Evolutionary conservation across 1,140 invertebrate genomes (phyloP).

Genomic region (Wasmannia auropunctata): DNA sequence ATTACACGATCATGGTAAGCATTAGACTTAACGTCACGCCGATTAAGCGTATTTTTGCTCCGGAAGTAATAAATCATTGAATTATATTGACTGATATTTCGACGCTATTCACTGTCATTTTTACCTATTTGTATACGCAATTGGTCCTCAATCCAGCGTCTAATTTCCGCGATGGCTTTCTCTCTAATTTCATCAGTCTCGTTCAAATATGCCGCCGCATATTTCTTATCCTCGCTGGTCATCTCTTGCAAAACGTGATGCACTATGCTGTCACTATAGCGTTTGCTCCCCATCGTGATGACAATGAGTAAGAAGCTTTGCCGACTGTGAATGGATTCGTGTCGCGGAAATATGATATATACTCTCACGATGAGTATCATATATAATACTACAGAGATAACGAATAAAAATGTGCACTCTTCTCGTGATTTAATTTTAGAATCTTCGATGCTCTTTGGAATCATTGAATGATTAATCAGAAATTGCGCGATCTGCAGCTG

Average conservation of each 20-base stretch:
- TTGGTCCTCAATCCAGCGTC: constrained; percentile 73
- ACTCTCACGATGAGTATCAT: too few relatives aligned
- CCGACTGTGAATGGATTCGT: neutral
- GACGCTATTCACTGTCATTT: neutral
- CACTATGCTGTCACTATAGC: neutral
- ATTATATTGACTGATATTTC: neutral
- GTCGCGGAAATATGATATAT: neutral
- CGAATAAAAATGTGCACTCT: too few relatives aligned
- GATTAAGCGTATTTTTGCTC: too few relatives aligned
- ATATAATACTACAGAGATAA: too few relatives aligned
- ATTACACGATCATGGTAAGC: neutral
- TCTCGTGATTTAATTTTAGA: too few relatives aligned
- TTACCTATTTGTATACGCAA: constrained; percentile 75
- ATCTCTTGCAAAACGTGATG: neutral
- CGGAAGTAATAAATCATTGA: neutral
- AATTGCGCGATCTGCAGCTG: too few relatives aligned
- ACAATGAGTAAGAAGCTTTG: neutral
- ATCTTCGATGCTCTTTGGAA: too few relatives aligned
- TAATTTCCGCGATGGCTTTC: constrained; percentile 75
- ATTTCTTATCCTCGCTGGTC: constrained; percentile 29
- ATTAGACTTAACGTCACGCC: too few relatives aligned
- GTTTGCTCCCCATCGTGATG: neutral
- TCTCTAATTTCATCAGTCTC: constrained; percentile 74
- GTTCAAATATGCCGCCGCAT: constrained; percentile 77
- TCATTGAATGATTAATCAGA: too few relatives aligned